A percentile compares a stretch with the other conserved stretches of the same genome.
Conservation (phyloP, 1,140 invertebrate species). For the Delia radicum region DNA sequence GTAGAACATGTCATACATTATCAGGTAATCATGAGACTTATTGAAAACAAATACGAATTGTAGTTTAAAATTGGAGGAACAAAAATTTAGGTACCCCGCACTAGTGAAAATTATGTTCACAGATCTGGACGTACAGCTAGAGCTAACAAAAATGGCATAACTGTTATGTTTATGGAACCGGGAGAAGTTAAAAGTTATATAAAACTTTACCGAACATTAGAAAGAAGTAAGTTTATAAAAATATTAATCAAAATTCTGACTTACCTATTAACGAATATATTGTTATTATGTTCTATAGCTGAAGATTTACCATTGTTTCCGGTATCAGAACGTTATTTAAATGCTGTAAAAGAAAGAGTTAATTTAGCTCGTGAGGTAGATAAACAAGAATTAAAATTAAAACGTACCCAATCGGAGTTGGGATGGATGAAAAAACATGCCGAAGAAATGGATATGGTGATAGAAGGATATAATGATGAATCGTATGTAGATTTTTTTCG, state of each 20-base stretch:
- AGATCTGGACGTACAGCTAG: slow-evolving; percentile 94
- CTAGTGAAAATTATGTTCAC: slow-evolving; percentile 95
- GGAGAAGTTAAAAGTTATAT: slow-evolving; percentile 78
- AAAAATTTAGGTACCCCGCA: slow-evolving; percentile 71
- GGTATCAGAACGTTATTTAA: slow-evolving; percentile 68
- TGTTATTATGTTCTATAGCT: slow-evolving; percentile 56
- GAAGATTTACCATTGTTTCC: slow-evolving; percentile 83
- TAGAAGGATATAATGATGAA: slow-evolving; percentile 66
- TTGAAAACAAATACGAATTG: neutral
- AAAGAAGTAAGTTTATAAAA: slow-evolving; percentile 66
- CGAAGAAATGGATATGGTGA: slow-evolving; percentile 82
- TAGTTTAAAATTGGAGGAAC: neutral
- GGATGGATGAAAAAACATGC: slow-evolving; percentile 83
- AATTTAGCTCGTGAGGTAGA: slow-evolving; percentile 79
- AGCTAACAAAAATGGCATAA: slow-evolving; percentile 83
- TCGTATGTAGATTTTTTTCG: slow-evolving; percentile 33
- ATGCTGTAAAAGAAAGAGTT: slow-evolving; percentile 70
- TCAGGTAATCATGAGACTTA: slow-evolving; percentile 61
- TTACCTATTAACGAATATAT: neutral
- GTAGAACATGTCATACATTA: slow-evolving; percentile 97
- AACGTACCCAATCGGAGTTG: slow-evolving; percentile 68
- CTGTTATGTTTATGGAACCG: slow-evolving; percentile 89
- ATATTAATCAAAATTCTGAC: too few relatives aligned
- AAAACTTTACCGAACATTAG: slow-evolving; percentile 79
- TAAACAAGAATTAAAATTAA: slow-evolving; percentile 67